Evolutionary conservation across 2,888 invertebrate species (phyloP).

Genomic region (Drosophila fungiperda): DNA sequence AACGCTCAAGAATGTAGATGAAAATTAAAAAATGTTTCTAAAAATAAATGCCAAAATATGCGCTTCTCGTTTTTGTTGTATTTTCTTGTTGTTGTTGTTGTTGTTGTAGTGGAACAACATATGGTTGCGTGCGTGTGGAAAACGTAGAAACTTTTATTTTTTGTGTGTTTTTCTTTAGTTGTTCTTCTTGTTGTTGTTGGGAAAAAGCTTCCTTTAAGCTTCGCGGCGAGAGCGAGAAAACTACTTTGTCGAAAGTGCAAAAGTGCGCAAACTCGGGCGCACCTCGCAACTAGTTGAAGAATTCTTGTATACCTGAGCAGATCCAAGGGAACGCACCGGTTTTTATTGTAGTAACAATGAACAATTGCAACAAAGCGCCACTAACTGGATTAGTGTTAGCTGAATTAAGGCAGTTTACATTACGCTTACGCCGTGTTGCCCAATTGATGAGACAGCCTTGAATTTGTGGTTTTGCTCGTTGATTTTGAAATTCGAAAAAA

Average conservation of each 20-base stretch:
- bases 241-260: slow-evolving; percentile 37
- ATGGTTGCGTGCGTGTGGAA: slow-evolving; percentile 73
- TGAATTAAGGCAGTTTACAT: slow-evolving; percentile 15
- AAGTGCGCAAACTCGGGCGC: slow-evolving; percentile 73
- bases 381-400: slow-evolving; percentile 21
- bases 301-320: slow-evolving; percentile 38
- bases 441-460: slow-evolving; percentile 57
- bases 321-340: neutral
- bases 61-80: slow-evolving; percentile 41
- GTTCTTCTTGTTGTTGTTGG: slow-evolving; percentile 4
- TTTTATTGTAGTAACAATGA: neutral
- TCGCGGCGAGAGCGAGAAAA: slow-evolving; percentile 60
- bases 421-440: slow-evolving; percentile 52
- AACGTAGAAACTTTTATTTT: slow-evolving; percentile 54
- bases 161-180: neutral
- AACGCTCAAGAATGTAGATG: slow-evolving; percentile 74
- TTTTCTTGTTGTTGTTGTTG: slow-evolving; percentile 36
- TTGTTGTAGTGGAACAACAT: slow-evolving; percentile 65
- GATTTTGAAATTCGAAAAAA: slow-evolving; percentile 54
- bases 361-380: slow-evolving; percentile 4
- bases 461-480: slow-evolving; percentile 38
- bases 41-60: slow-evolving; percentile 78
- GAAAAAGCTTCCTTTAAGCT: slow-evolving; percentile 59
- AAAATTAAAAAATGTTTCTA: slow-evolving; percentile 80
- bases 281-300: slow-evolving; percentile 35